Conservation (phyloP, 2,888 invertebrate genomes). For the Drosophila emarginata region DNA sequence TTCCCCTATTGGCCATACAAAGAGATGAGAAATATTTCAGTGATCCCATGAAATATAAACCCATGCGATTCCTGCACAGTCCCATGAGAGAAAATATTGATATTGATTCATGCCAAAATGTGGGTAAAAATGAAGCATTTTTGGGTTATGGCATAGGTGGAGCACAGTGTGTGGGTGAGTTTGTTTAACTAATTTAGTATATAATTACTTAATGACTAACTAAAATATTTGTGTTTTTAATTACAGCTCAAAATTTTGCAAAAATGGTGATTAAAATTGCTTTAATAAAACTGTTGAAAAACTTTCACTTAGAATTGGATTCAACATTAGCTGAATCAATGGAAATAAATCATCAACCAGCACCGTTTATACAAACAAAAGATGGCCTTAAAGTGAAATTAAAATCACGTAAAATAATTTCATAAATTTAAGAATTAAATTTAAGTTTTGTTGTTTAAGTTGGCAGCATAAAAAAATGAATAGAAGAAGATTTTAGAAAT, state of each 20-base stretch:
- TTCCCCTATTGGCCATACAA: conserved; percentile 82
- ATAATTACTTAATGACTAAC: background rate
- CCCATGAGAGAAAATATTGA: conserved; percentile 58
- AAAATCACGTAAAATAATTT: conserved; percentile 50
- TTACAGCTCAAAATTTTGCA: conserved; percentile 78
- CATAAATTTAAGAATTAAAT: conserved; percentile 49
- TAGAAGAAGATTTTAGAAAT: conserved; percentile 62
- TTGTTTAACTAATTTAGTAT: background rate
- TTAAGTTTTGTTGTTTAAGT: conserved; percentile 17
- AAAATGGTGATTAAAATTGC: conserved; percentile 78
- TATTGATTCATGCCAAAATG: conserved; percentile 20
- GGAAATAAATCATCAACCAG: conserved; percentile 65
- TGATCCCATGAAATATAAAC: conserved; percentile 82
- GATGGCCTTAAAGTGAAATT: conserved; percentile 69
- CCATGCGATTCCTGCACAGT: conserved; percentile 81
- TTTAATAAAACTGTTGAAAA: conserved; percentile 72
- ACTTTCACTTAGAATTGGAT: conserved; percentile 70
- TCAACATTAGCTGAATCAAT: conserved; percentile 38
- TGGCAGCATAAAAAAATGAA: background rate
- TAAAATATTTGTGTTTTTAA: conserved; percentile 4
- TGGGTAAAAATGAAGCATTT: conserved; percentile 48
- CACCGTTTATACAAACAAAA: conserved; percentile 62
- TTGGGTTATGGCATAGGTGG: conserved; percentile 82
- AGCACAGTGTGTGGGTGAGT: conserved; percentile 81
- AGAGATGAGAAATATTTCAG: conserved; percentile 81